phyloP scores from a whole-genome alignment of 53 echinoderm and acorn worm genomes.

The Antedon mediterranea region DNA sequence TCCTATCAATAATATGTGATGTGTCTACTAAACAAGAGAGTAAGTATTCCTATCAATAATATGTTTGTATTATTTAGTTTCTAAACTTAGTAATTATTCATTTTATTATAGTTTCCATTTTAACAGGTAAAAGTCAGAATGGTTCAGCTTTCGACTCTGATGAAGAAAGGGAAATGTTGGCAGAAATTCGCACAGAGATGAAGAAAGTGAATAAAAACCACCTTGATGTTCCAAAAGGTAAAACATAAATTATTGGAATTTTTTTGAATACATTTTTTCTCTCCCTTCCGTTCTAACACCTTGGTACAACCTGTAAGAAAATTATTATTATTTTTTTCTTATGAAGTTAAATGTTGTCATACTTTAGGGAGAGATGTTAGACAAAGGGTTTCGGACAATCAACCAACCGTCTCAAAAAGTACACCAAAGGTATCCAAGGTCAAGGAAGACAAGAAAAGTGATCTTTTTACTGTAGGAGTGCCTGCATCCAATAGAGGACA shows the following conservation, averaged over 20 bases:
- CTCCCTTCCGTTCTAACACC: no score
- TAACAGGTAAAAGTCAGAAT: background rate
- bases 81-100: no score
- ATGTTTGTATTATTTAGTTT: no score
- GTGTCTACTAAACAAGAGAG: background rate
- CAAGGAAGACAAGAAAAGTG: background rate
- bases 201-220: background rate
- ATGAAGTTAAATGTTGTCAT: no score
- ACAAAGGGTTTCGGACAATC: background rate
- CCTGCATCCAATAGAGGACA: no score
- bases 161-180: constrained; percentile 28
- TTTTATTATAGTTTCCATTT: background rate
- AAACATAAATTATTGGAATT: background rate
- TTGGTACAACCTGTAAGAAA: no score
- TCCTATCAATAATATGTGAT: no score
- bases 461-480: no score
- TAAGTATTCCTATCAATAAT: background rate
- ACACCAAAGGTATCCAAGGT: background rate
- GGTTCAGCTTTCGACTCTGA: constrained; percentile 31
- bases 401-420: background rate
- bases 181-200: constrained; percentile 9
- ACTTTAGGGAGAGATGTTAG: background rate
- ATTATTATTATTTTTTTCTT: no score
- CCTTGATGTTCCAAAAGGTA: background rate
- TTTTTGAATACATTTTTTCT: no score